Evolutionary conservation across 2,797 vertebrate genomes (phyloP).

Genomic region (Pseudopleuronectes americanus): DNA sequence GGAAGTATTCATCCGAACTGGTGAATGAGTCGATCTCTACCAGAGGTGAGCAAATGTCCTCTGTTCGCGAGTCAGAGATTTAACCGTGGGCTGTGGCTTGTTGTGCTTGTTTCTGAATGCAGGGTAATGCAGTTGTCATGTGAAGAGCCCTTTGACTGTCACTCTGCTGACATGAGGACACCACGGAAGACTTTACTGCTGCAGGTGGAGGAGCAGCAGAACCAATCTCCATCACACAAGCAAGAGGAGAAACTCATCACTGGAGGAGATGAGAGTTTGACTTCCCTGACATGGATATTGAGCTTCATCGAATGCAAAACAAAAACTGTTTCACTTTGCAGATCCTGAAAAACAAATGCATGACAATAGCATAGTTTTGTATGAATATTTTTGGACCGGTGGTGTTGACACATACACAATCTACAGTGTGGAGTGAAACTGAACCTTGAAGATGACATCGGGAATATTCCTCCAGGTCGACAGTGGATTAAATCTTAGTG

Average conservation of each 20-base stretch:
- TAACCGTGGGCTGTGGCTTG: constrained; percentile 75
- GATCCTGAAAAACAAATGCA: constrained; percentile 46
- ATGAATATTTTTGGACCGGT: constrained; percentile 41
- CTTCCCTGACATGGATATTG: constrained; percentile 37
- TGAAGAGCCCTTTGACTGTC: constrained; percentile 67
- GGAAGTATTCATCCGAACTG: constrained; percentile 81
- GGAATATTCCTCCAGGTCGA: constrained; percentile 2
- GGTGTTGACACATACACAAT: constrained; percentile 11
- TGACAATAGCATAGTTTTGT: constrained; percentile 60
- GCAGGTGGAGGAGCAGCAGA: constrained; percentile 25
- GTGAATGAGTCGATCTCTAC: constrained; percentile 81
- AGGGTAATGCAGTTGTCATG: constrained; percentile 81
- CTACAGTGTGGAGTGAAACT: constrained; percentile 17
- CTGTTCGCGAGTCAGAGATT: constrained; percentile 92
- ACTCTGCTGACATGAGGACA: constrained; percentile 61
- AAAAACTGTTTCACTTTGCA: constrained; percentile 36
- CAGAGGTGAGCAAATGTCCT: constrained; percentile 85
- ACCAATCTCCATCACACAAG: constrained; percentile 15
- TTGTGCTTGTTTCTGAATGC: constrained; percentile 68
- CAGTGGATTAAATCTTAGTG: constrained; percentile 8
- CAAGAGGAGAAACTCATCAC: constrained; percentile 21
- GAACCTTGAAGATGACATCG: constrained; percentile 11
- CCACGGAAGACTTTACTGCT: constrained; percentile 30
- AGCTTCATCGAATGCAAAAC: constrained; percentile 50
- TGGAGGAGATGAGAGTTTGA: constrained; percentile 14